Conservation (phyloP, 2,113 vertebrate species). For the Fregata magnificens region DNA sequence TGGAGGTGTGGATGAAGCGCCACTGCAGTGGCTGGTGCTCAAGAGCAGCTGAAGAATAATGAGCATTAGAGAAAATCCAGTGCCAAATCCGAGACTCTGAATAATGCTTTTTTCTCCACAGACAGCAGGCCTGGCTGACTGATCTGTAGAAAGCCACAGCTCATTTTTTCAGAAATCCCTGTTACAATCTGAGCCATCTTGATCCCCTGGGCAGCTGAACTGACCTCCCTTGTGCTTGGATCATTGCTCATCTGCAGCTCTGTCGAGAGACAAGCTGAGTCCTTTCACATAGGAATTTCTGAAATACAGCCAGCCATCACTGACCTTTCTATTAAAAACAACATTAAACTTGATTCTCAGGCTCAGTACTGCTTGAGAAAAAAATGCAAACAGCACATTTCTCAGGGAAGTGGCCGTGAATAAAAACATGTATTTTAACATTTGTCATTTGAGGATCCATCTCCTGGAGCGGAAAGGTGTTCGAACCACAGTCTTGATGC, state of each 20-base stretch:
- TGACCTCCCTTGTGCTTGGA: not conserved
- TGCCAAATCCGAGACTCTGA: not conserved
- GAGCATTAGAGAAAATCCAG: not conserved
- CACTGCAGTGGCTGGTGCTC: not conserved
- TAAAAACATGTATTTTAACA: not conserved
- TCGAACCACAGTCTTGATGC: not conserved
- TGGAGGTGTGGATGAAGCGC: not conserved
- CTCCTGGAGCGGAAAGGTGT: not conserved
- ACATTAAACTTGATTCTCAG: conserved; percentile 32
- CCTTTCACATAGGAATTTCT: conserved; percentile 38
- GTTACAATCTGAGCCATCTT: not conserved
- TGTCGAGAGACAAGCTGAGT: not conserved
- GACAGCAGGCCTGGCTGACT: not conserved
- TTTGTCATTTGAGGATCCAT: not conserved
- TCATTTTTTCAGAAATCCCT: not conserved
- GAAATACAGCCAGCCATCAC: conserved; percentile 28
- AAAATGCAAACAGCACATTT: conserved; percentile 7
- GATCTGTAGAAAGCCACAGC: not conserved
- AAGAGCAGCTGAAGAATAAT: not conserved
- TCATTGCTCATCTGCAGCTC: conserved; percentile 2
- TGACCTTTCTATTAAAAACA: conserved; percentile 59
- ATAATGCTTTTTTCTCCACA: not conserved
- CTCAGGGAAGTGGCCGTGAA: conserved; percentile 7
- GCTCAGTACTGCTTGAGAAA: conserved; percentile 37
- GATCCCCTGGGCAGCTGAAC: not conserved